These are phyloP conservation scores for Actias luna DNA, from an alignment of 2,888 invertebrate genomes.

Conservation along the genomic window DNA sequence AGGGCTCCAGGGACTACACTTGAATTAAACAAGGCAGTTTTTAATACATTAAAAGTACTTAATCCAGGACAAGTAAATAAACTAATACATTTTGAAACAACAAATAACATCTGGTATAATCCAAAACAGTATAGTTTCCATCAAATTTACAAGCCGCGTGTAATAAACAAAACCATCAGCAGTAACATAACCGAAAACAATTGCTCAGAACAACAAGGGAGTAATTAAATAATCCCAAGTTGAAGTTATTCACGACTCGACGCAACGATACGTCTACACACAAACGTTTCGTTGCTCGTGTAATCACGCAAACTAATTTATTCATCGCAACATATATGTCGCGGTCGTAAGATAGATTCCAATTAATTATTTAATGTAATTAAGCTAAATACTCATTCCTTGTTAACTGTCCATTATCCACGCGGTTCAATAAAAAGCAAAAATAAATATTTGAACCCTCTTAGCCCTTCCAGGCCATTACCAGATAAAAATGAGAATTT, in stretches of 20 bases:
- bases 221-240: slow-evolving; percentile 33
- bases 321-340: slow-evolving; percentile 55
- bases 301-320: slow-evolving; percentile 60
- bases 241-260: slow-evolving; percentile 30
- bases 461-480: too few species aligned
- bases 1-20: too few species aligned
- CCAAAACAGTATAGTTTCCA: neutral
- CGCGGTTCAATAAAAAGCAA: too few species aligned
- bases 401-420: neutral
- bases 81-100: neutral
- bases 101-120: neutral
- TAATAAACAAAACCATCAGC: slow-evolving; percentile 24
- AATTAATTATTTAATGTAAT: slow-evolving; percentile 10
- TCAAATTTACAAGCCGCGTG: neutral
- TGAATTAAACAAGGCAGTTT: too few species aligned
- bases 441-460: too few species aligned
- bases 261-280: slow-evolving; percentile 24
- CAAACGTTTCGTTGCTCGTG: slow-evolving; percentile 37
- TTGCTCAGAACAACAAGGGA: slow-evolving; percentile 33
- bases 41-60: too few species aligned
- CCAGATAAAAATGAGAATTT: too few species aligned
- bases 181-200: slow-evolving; percentile 30
- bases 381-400: neutral
- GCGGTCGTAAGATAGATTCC: slow-evolving; percentile 17
- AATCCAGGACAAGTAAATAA: neutral